Evolutionary conservation across 2,113 vertebrate species (phyloP), one percentile per base, ranked within the genome.

Genomic region (Poeciliopsis retropinna): DNA sequence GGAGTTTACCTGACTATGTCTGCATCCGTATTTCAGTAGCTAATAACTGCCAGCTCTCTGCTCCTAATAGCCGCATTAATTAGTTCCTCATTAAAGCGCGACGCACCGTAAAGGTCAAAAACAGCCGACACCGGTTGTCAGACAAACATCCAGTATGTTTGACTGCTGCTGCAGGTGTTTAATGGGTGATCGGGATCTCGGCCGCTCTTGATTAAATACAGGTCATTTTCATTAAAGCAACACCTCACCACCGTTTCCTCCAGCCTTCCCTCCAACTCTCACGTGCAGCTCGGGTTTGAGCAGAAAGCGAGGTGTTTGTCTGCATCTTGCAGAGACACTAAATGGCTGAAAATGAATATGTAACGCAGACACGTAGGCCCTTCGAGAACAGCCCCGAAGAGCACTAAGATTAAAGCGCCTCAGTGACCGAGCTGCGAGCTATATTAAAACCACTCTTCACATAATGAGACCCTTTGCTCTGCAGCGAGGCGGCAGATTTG

Each of bases 61-160:
- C 83, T 86, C 64, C 72, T 76, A 71, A 78, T 57, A 77, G 79
- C 75, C 72, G 57, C 57, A 15, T 79, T 79, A 84, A 84, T 88
- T 87, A 87, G 32, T 37, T 29, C 12, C 81, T 89, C 28, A 71
- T 85, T 91, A 77, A 75, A 86, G 74, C 63, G 65, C 81, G 72
- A 72, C 60, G 69, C 71, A 44, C 30, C 71, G 75, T 44, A 84
- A 85, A 87, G 87, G 87, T 89, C 79, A 85, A 66, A 72, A 39
- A 76, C 51, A 5, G 75, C 67, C 65, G 63, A 67, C 72, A 73
- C 69, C 66, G 69, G 68, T 61, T 72, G 73, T 68, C 64, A 72
- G 62, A 82, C 75, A 87, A 82, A 87, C 67, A 82, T 75, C 54
- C 31, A 71, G 37, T 39, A 31, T 73, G 75, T 83, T n/a, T 64